These are phyloP conservation scores for Scyliorhinus canicula DNA, from an alignment of 2,797 vertebrate species.

Conservation along the genomic window DNA sequence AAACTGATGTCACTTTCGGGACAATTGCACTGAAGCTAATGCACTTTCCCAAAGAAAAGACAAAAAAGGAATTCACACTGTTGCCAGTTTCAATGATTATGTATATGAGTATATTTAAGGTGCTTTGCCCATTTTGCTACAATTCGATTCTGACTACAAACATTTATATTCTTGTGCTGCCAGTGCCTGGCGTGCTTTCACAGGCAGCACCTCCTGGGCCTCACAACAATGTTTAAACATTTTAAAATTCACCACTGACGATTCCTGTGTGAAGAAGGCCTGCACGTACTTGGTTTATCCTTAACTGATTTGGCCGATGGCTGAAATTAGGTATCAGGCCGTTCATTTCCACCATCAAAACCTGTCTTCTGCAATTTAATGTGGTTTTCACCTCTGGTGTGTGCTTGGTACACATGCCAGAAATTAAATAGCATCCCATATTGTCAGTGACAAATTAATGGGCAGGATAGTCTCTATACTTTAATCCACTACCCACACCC, in stretches of 20 bases:
- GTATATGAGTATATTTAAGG: neutral
- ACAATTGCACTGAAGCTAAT: neutral
- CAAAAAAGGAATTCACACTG: neutral
- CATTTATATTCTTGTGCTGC: neutral
- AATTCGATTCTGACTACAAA: neutral
- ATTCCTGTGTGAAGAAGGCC: neutral
- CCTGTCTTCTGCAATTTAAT: neutral
- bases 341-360: neutral
- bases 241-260: neutral
- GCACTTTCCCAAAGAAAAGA: neutral
- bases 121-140: neutral
- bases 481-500: neutral
- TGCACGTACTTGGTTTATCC: neutral
- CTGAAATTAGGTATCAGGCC: neutral
- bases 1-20: neutral
- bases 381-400: neutral
- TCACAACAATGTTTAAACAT: neutral
- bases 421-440: neutral
- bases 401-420: neutral
- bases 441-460: neutral
- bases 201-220: neutral
- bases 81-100: neutral
- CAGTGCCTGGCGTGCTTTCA: neutral
- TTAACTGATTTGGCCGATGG: neutral
- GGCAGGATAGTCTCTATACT: neutral